Evolutionary conservation across 2,888 invertebrate genomes (phyloP).

Genomic region (Brachycybe producta): DNA sequence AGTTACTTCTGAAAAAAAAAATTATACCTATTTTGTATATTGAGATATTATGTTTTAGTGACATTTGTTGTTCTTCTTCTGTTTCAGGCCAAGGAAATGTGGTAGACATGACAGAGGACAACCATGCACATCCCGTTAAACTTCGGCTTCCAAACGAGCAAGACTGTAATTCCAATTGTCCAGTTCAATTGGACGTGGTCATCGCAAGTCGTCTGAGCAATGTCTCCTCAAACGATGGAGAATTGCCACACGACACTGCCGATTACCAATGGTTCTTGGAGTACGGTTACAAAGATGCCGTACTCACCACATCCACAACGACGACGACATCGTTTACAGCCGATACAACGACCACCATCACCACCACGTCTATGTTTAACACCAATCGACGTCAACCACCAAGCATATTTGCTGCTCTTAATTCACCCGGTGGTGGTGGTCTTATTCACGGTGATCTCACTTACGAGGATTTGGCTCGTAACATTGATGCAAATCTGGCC

Average conservation of each 20-base stretch:
- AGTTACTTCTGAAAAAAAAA: no score
- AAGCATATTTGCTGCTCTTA: conserved; percentile 10
- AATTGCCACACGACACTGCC: conserved; percentile 71
- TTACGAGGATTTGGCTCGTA: conserved; percentile 73
- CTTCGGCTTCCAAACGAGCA: conserved; percentile 1
- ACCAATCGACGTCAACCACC: not conserved
- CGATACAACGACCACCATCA: not conserved
- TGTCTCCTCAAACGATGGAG: conserved; percentile 38
- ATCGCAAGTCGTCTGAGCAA: conserved; percentile 29
- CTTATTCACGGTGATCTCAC: conserved; percentile 37
- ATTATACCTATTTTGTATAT: no score
- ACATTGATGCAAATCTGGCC: conserved; percentile 82
- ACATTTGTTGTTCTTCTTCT: no score
- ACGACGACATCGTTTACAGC: not conserved
- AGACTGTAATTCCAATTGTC: conserved; percentile 14
- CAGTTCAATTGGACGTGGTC: not conserved
- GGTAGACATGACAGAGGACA: conserved; percentile 15
- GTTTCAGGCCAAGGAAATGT: conserved; percentile 5
- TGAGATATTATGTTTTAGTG: no score
- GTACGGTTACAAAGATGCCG: conserved; percentile 44
- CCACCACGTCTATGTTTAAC: conserved; percentile 1
- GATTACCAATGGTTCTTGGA: conserved; percentile 86
- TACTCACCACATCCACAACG: not conserved
- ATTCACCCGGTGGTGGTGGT: not conserved
- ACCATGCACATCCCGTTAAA: conserved; percentile 7